phyloP scores from a whole-genome alignment of 2,113 vertebrate genomes.

The Syngnathus typhle region DNA sequence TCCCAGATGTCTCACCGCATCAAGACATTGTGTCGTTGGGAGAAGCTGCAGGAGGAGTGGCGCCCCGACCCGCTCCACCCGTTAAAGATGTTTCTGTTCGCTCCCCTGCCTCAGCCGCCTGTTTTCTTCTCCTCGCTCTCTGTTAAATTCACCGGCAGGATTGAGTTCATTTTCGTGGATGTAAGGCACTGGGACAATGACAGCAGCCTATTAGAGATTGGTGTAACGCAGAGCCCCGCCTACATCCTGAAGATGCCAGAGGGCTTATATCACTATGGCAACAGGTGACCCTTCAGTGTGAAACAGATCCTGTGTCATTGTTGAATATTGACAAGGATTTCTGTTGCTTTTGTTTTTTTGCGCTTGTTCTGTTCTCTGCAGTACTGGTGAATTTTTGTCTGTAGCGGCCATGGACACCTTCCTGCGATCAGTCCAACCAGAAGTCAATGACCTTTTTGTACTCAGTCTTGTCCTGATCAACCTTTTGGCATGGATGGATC shows the following conservation, averaged over 20 bases:
- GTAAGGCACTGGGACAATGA: conserved; percentile 84
- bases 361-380: conserved; percentile 5
- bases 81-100: conserved; percentile 92
- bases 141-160: conserved; percentile 95
- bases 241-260: conserved; percentile 95
- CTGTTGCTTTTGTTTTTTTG: not conserved
- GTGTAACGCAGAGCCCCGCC: conserved; percentile 79
- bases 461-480: conserved; percentile 94
- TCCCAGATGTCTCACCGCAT: conserved; percentile 87
- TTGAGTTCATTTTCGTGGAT: conserved; percentile 96
- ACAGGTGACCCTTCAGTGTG: conserved; percentile 56
- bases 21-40: conserved; percentile 80
- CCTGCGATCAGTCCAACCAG: conserved; percentile 89
- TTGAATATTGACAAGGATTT: not conserved
- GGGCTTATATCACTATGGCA: conserved; percentile 92
- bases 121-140: conserved; percentile 94
- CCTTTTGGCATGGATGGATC: conserved; percentile 97
- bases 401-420: conserved; percentile 93
- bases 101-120: conserved; percentile 84
- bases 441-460: conserved; percentile 95
- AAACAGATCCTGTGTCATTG: not conserved
- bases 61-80: conserved; percentile 77
- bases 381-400: conserved; percentile 89
- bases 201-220: conserved; percentile 82
- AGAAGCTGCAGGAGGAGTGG: conserved; percentile 87